Evolutionary conservation across 2,888 invertebrate genomes (phyloP), one percentile per base, ranked within the genome.

Genomic region (Andrena trimmerana): DNA sequence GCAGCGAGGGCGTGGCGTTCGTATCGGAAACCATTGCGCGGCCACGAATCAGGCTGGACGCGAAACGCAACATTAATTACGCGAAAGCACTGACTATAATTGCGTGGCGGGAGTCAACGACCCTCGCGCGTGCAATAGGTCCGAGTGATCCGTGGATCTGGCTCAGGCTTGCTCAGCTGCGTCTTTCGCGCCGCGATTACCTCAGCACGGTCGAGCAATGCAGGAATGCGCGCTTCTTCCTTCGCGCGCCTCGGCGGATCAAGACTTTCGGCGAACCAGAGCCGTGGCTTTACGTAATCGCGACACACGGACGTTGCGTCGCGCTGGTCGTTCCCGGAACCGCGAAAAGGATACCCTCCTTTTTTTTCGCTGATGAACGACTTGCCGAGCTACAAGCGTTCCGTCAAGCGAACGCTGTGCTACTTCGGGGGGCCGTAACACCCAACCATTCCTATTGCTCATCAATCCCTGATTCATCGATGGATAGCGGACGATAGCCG

Each of bases 71-170:
- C 27, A 62, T 78, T 84, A 86, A 87, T 87, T 85, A 85, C 68
- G 72, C 71, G 74, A 85, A 77, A 71, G 69, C 71, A 78, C 59
- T 68, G 87, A 77, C 74, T 85, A 42, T 42, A 87, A 87, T 86
- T 82, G 82, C 71, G 29, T 29, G n/a, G 20, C 57, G 24, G 27
- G 73, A 68, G 82, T 86, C 88, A 80, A 81, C 72, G 86, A 87
- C 85, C 83, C 67, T 80, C 68, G 75, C 54, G 50, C 65, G 67
- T 66, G 59, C 7, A 73, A 80, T 78, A 82, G 63, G 69, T 71
- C 65, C 76, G 63, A 76, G 36, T 72, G 71, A 60, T 71, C 50
- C 60, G 60, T 48, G 76, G 68, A 77, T 83, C 77, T 78, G 74
- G 81, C 81, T 73, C 73, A 54, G 67, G 62, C 84, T 69, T 73